Base-by-base conservation (phyloP, 37 sponge, comb jelly and placozoan genomes). In the Chondrilla cf. caribensis region DNA sequence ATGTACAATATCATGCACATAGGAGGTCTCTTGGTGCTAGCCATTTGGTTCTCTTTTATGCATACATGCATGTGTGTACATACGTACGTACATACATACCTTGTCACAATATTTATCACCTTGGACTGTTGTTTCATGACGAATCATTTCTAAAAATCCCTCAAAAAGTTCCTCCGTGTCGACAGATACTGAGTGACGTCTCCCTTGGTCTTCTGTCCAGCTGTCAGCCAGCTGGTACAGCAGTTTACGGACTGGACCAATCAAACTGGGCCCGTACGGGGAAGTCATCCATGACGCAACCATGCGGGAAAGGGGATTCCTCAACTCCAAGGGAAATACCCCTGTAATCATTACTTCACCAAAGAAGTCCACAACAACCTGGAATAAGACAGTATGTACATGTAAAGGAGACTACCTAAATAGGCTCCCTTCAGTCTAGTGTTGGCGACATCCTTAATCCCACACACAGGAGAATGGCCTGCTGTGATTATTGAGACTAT, bases 161-260 rank as follows among this genome's bases (percentile, higher is more conserved):
- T 38, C 41, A 11, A 73, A 22, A 38, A 73, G 76, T 39, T 39
- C 44, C 41, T 73, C 76, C 17, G 17, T 73, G n/a, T 37, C 76
- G 40, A 37, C 36, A 37, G 25, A 73, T 43, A 73, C 44, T 14
- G 51, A 47, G 9, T 6, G 11, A 14, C 6, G 9, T 47, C 11
- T 47, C 51, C 6, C 11, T 11, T 47, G 51, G 51, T 47, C 11
- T 11, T 47, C 51, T 11, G 51, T 47, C 51, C 51, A 47, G 11
- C 51, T 47, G 51, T 73, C 76, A 25, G 39, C 24, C 44, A 73
- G 44, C 76, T 73, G 76, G 40, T 73, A 73, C 25, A 73, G 41
- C 76, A 73, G 76, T 38, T 73, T 73, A 37, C 76, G 36, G 21
- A 37, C 43, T 25, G 36, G 24, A 3, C 15, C 9, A 22, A 73